Evolutionary conservation across 2,113 vertebrate species (phyloP), one percentile per base, ranked within the genome.

Genomic region (Maccullochella peelii): DNA sequence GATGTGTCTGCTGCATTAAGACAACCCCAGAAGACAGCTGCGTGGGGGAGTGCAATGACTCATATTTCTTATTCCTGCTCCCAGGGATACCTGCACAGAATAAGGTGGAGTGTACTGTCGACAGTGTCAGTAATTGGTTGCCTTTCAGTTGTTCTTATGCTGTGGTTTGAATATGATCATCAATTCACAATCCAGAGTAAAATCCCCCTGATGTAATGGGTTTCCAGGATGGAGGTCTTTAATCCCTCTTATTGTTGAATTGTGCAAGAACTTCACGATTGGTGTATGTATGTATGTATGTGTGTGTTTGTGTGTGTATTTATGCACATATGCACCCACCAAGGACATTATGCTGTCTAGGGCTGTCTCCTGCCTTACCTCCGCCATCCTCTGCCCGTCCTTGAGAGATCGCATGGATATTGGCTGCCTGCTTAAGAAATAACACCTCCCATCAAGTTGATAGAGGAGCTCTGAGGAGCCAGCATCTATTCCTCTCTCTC

Each of bases 391-490:
- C 66, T 75, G 85, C 40, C 58, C 9, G 85, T 84, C 92, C 90
- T 93, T 94, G 90, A 93, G 81, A 86, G 83, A 89, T 86, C 65
- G 0, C 80, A 73, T 77, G 63, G 80, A 90, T 93, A 86, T 84
- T 63, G 77, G 85, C 86, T 91, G 83, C 80, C 86, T 92, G 88
- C 85, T 92, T 93, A 90, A 92, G 75, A 86, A 91, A 91, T 85
- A 92, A 90, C 80, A 84, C 85, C 84, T 90, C 75, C 89, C 71
- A 86, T 92, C 91, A 86, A 86, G 89, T 88, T 91, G 89, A 91
- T 90, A 79, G 87, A 92, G 77, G 85, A 85, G 86, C 79, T 84
- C 12, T 14, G 79, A 87, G 84, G 69, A 82, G 67, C 68, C 12
- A 23, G 79, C 75, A 15, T 66, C 73, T 66, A 67, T 73, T 62